These are phyloP conservation scores for Agonopterix alstromeriana DNA, from an alignment of 2,888 invertebrate genomes.

Conservation along the genomic window DNA sequence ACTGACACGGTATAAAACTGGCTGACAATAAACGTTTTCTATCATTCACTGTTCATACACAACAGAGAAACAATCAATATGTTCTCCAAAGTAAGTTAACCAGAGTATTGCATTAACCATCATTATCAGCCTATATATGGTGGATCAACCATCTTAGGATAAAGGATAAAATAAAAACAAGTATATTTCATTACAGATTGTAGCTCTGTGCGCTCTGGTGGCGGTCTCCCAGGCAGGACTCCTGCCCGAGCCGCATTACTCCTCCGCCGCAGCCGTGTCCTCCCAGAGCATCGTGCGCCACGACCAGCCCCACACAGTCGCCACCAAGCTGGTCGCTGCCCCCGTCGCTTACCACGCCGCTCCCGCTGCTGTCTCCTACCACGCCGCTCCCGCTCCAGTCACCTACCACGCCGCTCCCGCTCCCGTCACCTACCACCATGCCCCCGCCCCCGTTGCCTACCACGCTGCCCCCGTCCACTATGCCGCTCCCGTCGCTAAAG, in stretches of 20 bases:
- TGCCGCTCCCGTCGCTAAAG: conserved; percentile 22
- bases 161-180: too few species aligned
- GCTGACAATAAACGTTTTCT: conserved; percentile 4
- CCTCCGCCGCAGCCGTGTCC: conserved; percentile 36
- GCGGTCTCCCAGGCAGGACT: conserved; percentile 66
- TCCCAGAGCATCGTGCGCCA: conserved; percentile 52
- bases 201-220: conserved; percentile 53
- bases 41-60: conserved; percentile 28
- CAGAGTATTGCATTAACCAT: too few species aligned
- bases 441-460: conserved; percentile 21
- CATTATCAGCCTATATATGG: too few species aligned
- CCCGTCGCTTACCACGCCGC: conserved; percentile 19
- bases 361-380: conserved; percentile 19
- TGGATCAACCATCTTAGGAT: too few species aligned
- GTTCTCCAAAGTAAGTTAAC: conserved; percentile 47
- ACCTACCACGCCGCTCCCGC: conserved; percentile 20
- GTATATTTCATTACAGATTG: conserved; percentile 35
- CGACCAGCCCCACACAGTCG: conserved; percentile 41
- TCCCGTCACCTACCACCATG: conserved; percentile 17
- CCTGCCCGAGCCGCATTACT: conserved; percentile 37
- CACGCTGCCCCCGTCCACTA: conserved; percentile 28
- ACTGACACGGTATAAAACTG: conserved; percentile 25
- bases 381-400: neutral
- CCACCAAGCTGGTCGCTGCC: conserved; percentile 19
- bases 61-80: conserved; percentile 35